Conservation (phyloP, 2,797 vertebrate genomes). For the Euthynnus affinis region DNA sequence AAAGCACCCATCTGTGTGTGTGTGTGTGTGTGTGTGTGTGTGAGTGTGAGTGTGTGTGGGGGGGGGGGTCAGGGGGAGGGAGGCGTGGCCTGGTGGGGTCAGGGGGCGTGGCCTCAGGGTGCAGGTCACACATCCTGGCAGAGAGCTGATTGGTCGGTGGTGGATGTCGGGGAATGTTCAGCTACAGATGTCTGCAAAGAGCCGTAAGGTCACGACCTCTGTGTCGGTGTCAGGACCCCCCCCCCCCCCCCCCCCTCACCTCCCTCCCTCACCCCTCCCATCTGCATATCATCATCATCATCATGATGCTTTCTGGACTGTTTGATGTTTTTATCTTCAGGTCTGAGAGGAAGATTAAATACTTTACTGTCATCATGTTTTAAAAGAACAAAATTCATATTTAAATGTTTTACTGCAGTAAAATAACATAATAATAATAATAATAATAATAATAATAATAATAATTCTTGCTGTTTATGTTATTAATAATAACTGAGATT, state of each 20-base stretch:
- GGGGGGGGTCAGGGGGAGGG: too few species aligned
- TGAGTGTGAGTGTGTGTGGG: conserved; percentile 25
- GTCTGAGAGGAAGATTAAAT: too few species aligned
- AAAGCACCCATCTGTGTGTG: conserved; percentile 70
- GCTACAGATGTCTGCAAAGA: conserved; percentile 77
- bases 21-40: neutral
- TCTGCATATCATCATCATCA: conserved; percentile 35
- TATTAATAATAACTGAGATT: too few species aligned
- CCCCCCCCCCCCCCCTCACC: conserved; percentile 14
- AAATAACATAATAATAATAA: too few species aligned
- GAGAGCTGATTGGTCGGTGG: conserved; percentile 61
- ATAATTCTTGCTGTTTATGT: too few species aligned
- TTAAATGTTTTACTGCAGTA: too few species aligned
- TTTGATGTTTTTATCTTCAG: too few species aligned
- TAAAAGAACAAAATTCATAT: too few species aligned
- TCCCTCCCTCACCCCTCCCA: conserved; percentile 18
- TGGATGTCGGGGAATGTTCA: conserved; percentile 70
- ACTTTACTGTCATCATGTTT: too few species aligned
- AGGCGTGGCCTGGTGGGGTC: too few species aligned
- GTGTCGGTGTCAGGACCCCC: conserved; percentile 48
- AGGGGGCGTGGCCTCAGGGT: conserved; percentile 22
- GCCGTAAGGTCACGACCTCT: conserved; percentile 71
- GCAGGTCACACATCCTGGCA: conserved; percentile 61
- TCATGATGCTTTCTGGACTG: neutral
- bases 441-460: too few species aligned